phyloP scores from a whole-genome alignment of 2,113 vertebrate species.

The Anarrhichthys ocellatus region DNA sequence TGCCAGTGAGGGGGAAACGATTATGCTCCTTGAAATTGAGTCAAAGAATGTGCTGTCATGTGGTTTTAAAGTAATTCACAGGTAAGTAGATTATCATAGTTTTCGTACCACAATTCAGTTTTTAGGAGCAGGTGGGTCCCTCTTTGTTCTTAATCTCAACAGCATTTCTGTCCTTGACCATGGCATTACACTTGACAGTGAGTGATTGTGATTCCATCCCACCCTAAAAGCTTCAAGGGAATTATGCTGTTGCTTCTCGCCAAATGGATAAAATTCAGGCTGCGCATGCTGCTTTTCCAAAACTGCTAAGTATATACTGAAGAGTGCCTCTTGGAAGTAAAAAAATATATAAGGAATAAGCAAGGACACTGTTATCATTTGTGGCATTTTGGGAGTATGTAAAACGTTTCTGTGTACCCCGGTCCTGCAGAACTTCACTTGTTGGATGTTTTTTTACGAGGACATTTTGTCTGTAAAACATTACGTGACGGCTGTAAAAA shows the following conservation, averaged over 20 bases:
- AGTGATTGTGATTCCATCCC: constrained; percentile 1
- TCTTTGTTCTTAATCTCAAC: background rate
- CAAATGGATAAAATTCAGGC: constrained; percentile 27
- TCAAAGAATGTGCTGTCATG: constrained; percentile 23
- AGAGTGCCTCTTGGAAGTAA: background rate
- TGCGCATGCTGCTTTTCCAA: constrained; percentile 3
- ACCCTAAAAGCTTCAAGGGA: constrained; percentile 23
- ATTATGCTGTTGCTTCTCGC: constrained; percentile 17
- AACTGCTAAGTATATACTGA: constrained; percentile 20
- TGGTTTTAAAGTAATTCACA: constrained; percentile 18
- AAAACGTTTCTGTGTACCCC: constrained; percentile 1
- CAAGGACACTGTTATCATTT: background rate
- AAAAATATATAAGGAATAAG: background rate
- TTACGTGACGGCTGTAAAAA: background rate
- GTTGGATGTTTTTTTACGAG: constrained; percentile 20
- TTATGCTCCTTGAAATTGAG: constrained; percentile 7
- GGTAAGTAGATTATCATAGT: constrained; percentile 37
- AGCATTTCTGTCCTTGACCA: constrained; percentile 23
- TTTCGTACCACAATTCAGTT: constrained; percentile 17
- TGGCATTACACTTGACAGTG: constrained; percentile 14
- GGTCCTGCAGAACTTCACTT: background rate
- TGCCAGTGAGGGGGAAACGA: background rate
- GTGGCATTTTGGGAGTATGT: constrained; percentile 1
- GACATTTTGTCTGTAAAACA: constrained; percentile 10
- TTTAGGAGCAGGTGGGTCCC: background rate